Evolutionary conservation across 2,888 invertebrate species (phyloP).

Genomic region (Listrodromus nycthemerus): DNA sequence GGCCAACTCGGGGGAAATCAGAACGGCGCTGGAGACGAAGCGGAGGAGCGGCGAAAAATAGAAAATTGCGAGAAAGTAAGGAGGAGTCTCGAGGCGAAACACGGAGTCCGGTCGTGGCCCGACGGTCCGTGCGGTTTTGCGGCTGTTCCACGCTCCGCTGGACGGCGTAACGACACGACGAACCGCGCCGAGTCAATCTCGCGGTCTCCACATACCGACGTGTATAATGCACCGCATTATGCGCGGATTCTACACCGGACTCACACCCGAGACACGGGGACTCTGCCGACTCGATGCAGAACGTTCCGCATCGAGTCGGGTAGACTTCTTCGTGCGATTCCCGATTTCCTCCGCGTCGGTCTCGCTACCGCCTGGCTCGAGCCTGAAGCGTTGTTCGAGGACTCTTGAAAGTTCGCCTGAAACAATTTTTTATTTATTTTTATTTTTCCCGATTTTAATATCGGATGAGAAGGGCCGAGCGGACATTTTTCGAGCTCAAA

Average conservation of each 20-base stretch:
- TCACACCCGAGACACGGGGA: slow-evolving; percentile 34
- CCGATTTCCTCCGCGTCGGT: slow-evolving; percentile 73
- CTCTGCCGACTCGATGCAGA: slow-evolving; percentile 9
- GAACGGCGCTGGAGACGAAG: not conserved
- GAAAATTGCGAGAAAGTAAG: slow-evolving; percentile 11
- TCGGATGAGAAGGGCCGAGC: not conserved
- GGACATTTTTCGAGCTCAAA: not conserved
- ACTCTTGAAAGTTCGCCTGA: not conserved
- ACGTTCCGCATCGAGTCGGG: too few relatives aligned
- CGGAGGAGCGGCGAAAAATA: not conserved
- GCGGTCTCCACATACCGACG: slow-evolving; percentile 49
- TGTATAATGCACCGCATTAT: slow-evolving; percentile 43
- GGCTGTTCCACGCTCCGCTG: slow-evolving; percentile 78
- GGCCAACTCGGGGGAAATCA: not conserved
- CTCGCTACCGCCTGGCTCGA: not conserved
- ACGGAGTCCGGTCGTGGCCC: slow-evolving; percentile 25
- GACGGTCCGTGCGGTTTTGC: slow-evolving; percentile 77
- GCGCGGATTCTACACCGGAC: slow-evolving; percentile 17
- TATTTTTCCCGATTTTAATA: not conserved
- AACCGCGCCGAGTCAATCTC: slow-evolving; percentile 54
- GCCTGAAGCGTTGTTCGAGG: not conserved
- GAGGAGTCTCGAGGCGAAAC: slow-evolving; percentile 28
- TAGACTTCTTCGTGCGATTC: slow-evolving; percentile 68
- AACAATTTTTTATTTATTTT: not conserved
- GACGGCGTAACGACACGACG: slow-evolving; percentile 74